Percentiles rank a stretch among this genome's conserved stretches.
Evolutionary conservation across 2,888 invertebrate genomes (phyloP).

Genomic region (Diarsia rubi): DNA sequence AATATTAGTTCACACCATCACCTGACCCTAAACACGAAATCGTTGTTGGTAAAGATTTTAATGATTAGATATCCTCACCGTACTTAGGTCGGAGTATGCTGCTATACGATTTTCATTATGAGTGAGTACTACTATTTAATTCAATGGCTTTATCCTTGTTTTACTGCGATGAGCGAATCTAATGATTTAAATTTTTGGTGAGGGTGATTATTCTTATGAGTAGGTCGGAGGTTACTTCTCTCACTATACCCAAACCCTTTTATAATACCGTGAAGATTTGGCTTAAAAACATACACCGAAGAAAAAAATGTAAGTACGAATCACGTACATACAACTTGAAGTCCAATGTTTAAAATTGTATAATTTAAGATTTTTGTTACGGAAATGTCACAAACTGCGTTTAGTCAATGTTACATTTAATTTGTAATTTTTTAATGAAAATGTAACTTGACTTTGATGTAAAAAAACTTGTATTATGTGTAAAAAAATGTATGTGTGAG

Average conservation of each 20-base stretch:
- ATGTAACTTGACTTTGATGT: slow-evolving; percentile 32
- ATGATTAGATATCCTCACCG: background rate
- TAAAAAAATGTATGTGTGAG: slow-evolving; percentile 25
- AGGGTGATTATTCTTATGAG: slow-evolving; percentile 2
- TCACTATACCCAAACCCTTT: background rate
- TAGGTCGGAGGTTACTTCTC: no score
- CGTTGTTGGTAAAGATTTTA: background rate
- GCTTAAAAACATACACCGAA: background rate
- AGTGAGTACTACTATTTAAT: background rate
- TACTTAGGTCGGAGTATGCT: background rate
- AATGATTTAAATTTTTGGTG: background rate
- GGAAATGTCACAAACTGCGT: slow-evolving; percentile 60
- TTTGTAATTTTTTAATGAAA: slow-evolving; percentile 28
- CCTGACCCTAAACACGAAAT: no score
- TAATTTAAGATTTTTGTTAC: slow-evolving; percentile 25
- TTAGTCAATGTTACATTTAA: slow-evolving; percentile 33
- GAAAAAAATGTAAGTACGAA: background rate
- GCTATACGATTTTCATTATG: background rate
- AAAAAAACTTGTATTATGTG: slow-evolving; percentile 36
- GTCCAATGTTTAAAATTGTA: slow-evolving; percentile 19
- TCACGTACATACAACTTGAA: background rate
- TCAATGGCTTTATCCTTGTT: background rate
- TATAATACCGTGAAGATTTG: slow-evolving; percentile 16
- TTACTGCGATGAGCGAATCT: background rate
- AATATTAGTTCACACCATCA: background rate